Conservation (phyloP, 2,113 vertebrate genomes). For the Eulemur rufifrons region DNA sequence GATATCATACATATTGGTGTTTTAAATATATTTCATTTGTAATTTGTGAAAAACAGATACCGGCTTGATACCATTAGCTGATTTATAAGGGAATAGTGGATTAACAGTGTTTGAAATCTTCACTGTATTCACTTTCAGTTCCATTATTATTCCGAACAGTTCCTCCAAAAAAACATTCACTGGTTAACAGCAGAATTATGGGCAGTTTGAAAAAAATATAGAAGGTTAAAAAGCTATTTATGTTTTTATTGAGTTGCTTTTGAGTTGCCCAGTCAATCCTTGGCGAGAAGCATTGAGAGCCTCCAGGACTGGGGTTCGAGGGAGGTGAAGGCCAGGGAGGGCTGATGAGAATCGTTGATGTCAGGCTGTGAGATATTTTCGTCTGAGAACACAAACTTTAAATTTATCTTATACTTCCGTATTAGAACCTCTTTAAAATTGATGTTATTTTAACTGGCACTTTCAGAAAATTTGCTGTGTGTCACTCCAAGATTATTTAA, state of each 20-base stretch:
- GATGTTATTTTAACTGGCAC: background rate
- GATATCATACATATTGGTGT: background rate
- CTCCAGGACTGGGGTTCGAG: too few relatives aligned
- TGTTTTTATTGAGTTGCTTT: conserved; percentile 14
- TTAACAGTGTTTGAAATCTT: too few relatives aligned
- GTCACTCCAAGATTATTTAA: background rate
- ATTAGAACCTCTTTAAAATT: background rate
- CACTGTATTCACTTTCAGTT: too few relatives aligned
- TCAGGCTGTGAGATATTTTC: background rate
- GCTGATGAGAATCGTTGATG: background rate
- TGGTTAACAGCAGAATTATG: background rate
- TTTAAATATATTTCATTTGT: background rate
- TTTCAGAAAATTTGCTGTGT: background rate
- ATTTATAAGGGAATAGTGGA: too few relatives aligned
- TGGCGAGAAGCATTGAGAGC: background rate
- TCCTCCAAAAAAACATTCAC: background rate
- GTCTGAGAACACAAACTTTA: background rate
- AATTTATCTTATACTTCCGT: background rate
- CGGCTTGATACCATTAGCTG: background rate
- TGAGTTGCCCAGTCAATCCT: background rate
- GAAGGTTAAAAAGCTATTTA: conserved; percentile 64
- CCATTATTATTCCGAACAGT: too few relatives aligned
- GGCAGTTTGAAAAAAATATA: background rate
- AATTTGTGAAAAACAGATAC: background rate
- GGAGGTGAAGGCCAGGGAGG: background rate